Evolutionary conservation across 2,888 invertebrate genomes (phyloP), one percentile per base, ranked within the genome.

Genomic region (Trachelus troglodyta): DNA sequence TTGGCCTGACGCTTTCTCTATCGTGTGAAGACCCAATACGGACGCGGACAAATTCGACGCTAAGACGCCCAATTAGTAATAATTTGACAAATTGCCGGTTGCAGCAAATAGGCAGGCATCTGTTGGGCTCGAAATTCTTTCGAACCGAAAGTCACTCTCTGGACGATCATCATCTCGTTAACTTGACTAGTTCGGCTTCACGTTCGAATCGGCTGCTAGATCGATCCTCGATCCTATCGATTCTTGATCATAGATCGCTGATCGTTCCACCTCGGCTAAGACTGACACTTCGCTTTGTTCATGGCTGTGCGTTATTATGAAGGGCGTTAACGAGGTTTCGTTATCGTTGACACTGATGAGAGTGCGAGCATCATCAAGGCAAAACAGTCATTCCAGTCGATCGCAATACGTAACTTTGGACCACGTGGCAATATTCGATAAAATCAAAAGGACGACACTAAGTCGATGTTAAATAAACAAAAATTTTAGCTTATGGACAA

Each of bases 1-100:
- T 71, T 71, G 71, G 1, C 33, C 71, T 34, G 1, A 33, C 71
- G 71, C 33, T 71, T 71, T 71, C 33, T 34, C 15, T 71, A 12
- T 71, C 71, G 31, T 23, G 71, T 23, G 56, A 56, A 56, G 56
- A 9, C 56, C 56, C 56, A 34, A 30, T 34, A 33, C 11, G 71
- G 68, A 35, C 68, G 68, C 69, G 79, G 37, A 35, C 76, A 73
- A 79, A 79, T 79, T 79, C 75, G 76, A 76, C 74, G 81, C 79
- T 78, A 83, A 85, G 87, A 87, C 83, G 85, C 87, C 88, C 87
- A 89, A 89, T 89, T 86, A 87, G 81, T 79, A 81, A 81, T 81
- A 87, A 85, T 84, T 87, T 83, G 86, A 83, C 81, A 85, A 87
- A 86, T 86, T 86, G 85, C 82, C 85, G 85, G 85, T 82, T 86